phyloP scores from a whole-genome alignment of 1,140 invertebrate genomes.

The Tetranychus urticae region DNA sequence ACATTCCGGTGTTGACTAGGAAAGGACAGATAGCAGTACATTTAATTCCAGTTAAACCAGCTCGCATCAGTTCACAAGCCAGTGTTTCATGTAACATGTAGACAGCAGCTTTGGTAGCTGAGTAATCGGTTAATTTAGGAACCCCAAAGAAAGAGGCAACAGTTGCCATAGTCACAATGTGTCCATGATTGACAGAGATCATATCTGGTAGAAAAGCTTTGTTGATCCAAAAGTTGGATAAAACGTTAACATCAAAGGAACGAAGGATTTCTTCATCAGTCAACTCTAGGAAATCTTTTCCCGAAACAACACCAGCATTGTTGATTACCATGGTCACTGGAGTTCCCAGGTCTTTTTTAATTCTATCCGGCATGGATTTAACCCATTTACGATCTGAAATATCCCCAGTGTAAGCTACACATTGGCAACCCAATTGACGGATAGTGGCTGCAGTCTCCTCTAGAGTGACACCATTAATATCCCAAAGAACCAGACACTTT shows the following conservation, averaged over 20 bases:
- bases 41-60: constrained; percentile 42
- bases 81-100: constrained; percentile 76
- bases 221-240: constrained; percentile 35
- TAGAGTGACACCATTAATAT: constrained; percentile 13
- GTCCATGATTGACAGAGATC: constrained; percentile 49
- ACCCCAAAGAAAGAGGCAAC: constrained; percentile 63
- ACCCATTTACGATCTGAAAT: constrained; percentile 50
- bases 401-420: constrained; percentile 24
- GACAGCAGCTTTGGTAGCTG: constrained; percentile 75
- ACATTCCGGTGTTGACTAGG: constrained; percentile 56
- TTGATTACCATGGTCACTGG: constrained; percentile 64
- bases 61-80: constrained; percentile 32
- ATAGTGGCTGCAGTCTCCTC: constrained; percentile 9
- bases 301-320: constrained; percentile 78
- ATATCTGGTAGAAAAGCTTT: constrained; percentile 45
- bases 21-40: constrained; percentile 79
- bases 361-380: constrained; percentile 50
- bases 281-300: constrained; percentile 52
- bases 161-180: constrained; percentile 83
- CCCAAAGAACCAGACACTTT: constrained; percentile 13
- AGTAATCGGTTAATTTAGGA: constrained; percentile 75
- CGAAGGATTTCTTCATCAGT: constrained; percentile 40
- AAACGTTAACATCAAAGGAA: constrained; percentile 36
- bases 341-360: constrained; percentile 54
- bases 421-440: constrained; percentile 17